phyloP scores from a whole-genome alignment of 2,888 invertebrate genomes.

The Syritta pipiens region DNA sequence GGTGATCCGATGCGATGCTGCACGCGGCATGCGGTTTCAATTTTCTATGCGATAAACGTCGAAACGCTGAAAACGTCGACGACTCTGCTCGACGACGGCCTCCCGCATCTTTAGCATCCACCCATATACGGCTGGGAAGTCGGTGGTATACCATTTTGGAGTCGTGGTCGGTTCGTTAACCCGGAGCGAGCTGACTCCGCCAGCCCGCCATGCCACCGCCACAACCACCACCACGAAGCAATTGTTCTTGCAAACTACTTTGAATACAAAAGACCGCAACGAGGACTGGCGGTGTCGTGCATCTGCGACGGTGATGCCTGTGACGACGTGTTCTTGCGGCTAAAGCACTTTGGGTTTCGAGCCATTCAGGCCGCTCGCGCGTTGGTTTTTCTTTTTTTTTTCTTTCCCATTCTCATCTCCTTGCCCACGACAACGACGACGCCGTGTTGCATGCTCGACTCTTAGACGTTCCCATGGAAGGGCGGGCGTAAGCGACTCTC shows the following conservation, averaged over 20 bases:
- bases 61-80: conserved; percentile 21
- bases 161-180: conserved; percentile 55
- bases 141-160: conserved; percentile 61
- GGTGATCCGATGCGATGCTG: conserved; percentile 4
- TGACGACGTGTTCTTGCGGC: conserved; percentile 57
- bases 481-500: not conserved
- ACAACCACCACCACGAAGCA: conserved; percentile 11
- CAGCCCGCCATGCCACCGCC: conserved; percentile 13
- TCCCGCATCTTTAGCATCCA: conserved; percentile 57
- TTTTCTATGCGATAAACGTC: conserved; percentile 51
- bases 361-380: conserved; percentile 44
- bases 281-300: conserved; percentile 25
- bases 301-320: conserved; percentile 25
- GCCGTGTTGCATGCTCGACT: conserved; percentile 17
- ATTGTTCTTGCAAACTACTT: conserved; percentile 61
- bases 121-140: conserved; percentile 36
- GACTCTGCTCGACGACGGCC: conserved; percentile 8
- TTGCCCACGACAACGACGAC: no score
- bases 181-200: conserved; percentile 18
- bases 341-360: conserved; percentile 54
- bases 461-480: not conserved
- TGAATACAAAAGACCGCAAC: conserved; percentile 62
- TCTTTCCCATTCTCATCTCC: no score
- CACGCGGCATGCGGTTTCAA: conserved; percentile 50
- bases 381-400: conserved; percentile 5